Percentiles rank a stretch among this genome's conserved stretches.
Evolutionary conservation across 1,140 invertebrate genomes (phyloP).

Genomic region (Proales similis): DNA sequence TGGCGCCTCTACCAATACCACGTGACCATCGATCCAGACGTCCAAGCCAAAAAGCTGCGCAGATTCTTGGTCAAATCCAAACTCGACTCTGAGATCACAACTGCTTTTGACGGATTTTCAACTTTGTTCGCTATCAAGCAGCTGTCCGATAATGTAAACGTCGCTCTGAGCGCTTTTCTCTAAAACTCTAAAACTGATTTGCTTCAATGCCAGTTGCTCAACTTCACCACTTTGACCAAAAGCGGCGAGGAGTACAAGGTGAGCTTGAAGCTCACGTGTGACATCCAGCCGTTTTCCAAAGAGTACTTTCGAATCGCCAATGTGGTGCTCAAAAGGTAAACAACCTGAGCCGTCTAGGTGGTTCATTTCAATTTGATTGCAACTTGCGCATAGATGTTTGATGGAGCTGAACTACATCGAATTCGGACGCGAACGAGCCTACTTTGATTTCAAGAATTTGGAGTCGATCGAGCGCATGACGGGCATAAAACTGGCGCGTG

Average conservation of each 20-base stretch:
- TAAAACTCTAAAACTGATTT: too few species aligned
- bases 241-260: not conserved
- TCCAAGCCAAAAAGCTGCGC: not conserved
- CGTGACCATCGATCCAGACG: constrained; percentile 64
- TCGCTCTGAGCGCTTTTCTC: not conserved
- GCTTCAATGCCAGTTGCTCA: too few species aligned
- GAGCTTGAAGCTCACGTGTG: not conserved
- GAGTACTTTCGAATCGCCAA: not conserved
- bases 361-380: too few species aligned
- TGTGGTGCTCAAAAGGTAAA: constrained; percentile 16
- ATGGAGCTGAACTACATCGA: not conserved
- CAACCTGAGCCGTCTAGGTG: too few species aligned
- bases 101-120: constrained; percentile 16
- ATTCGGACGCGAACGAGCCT: constrained; percentile 17
- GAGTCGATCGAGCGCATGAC: not conserved
- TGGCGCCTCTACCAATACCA: constrained; percentile 74
- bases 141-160: not conserved
- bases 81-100: not conserved
- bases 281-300: not conserved
- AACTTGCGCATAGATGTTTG: too few species aligned
- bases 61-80: not conserved
- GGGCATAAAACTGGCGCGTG: not conserved
- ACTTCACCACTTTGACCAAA: too few species aligned
- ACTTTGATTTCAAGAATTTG: constrained; percentile 28
- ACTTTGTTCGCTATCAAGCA: not conserved